Percentiles rank a stretch among this genome's conserved stretches.
Conservation (phyloP, 2,888 invertebrate genomes). For the Tinea semifulvella region DNA sequence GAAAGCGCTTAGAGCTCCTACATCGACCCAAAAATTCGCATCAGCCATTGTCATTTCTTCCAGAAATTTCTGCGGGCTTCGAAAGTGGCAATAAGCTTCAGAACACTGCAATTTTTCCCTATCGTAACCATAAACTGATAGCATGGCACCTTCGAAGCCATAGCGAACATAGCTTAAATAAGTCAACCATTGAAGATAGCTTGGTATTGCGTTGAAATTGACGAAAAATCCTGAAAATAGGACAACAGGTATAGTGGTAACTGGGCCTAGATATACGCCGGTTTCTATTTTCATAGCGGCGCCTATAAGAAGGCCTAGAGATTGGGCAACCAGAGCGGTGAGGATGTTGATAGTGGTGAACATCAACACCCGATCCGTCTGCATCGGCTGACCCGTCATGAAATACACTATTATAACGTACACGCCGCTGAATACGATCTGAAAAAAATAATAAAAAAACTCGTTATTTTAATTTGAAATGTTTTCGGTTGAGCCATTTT, state of each 20-base stretch:
- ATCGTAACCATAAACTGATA: constrained; percentile 89
- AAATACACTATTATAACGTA: constrained; percentile 93
- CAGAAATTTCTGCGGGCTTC: constrained; percentile 82
- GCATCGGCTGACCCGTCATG: constrained; percentile 95
- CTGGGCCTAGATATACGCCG: constrained; percentile 83
- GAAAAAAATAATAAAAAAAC: constrained; percentile 30
- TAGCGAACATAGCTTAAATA: constrained; percentile 92
- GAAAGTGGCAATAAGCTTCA: constrained; percentile 84
- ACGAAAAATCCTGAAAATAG: constrained; percentile 96
- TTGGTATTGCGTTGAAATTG: constrained; percentile 89
- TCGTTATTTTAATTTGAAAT: too few relatives aligned
- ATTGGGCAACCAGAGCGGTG: constrained; percentile 91
- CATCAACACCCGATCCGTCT: constrained; percentile 82
- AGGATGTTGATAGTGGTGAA: constrained; percentile 77
- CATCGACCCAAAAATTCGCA: constrained; percentile 83
- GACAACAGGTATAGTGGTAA: constrained; percentile 90
- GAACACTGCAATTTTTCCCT: constrained; percentile 84
- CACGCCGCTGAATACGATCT: constrained; percentile 87
- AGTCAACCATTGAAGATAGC: constrained; percentile 88
- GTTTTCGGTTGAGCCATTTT: too few relatives aligned
- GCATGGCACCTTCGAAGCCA: constrained; percentile 92
- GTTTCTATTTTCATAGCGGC: constrained; percentile 89
- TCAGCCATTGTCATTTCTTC: constrained; percentile 86
- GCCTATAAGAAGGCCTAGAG: constrained; percentile 90
- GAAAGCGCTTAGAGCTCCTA: constrained; percentile 80